phyloP scores from a whole-genome alignment of 2,113 vertebrate genomes.

The Reinhardtius hippoglossoides region DNA sequence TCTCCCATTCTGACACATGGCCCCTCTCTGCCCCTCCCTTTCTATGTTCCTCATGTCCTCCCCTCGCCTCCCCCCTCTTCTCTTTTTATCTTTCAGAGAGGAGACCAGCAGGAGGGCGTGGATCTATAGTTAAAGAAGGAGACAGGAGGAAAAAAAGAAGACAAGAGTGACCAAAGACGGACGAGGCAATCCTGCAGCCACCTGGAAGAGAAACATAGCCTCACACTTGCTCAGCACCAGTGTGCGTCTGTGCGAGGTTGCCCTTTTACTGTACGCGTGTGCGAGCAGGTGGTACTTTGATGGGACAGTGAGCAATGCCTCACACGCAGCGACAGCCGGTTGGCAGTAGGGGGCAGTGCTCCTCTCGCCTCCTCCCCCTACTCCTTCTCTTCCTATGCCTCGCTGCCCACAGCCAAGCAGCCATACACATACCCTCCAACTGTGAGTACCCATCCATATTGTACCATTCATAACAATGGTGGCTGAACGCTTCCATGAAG shows the following conservation, averaged over 20 bases:
- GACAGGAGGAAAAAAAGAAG: conserved; percentile 29
- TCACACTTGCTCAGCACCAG: conserved; percentile 45
- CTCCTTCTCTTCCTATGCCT: conserved; percentile 68
- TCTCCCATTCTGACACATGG: conserved; percentile 77
- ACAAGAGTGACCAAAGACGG: conserved; percentile 30
- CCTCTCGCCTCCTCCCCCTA: conserved; percentile 64
- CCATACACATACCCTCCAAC: conserved; percentile 81
- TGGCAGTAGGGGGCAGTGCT: conserved; percentile 81
- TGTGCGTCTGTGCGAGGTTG: conserved; percentile 43
- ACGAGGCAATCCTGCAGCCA: conserved; percentile 32
- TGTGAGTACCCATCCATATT: conserved; percentile 79
- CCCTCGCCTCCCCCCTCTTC: conserved; percentile 5
- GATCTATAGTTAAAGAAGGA: conserved; percentile 59
- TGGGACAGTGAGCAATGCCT: conserved; percentile 85
- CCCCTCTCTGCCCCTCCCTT: conserved; percentile 53
- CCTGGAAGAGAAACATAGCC: conserved; percentile 27
- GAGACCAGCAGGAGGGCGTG: conserved; percentile 74
- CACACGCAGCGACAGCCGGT: conserved; percentile 81
- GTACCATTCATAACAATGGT: conserved; percentile 30
- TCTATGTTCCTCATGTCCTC: conserved; percentile 9
- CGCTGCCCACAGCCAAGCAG: conserved; percentile 67
- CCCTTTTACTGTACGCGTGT: conserved; percentile 50
- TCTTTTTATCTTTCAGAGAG: conserved; percentile 66
- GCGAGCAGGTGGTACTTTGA: conserved; percentile 82
- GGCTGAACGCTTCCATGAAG: conserved; percentile 5